Evolutionary conservation across 2,797 vertebrate species (phyloP).

Genomic region (Rhinatrema bivittatum): DNA sequence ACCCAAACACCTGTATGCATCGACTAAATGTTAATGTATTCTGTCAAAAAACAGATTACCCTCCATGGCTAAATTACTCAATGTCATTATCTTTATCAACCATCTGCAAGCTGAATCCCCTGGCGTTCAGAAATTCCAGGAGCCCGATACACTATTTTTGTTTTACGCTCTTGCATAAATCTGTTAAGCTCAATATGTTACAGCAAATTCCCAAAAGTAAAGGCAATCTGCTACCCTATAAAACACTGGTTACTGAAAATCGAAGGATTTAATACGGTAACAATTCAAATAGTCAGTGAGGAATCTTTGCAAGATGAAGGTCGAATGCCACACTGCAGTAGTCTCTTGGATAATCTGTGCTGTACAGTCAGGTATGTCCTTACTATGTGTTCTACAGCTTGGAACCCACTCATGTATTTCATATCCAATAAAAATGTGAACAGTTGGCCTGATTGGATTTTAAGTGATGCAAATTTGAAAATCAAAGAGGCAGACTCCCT

Average conservation of each 20-base stretch:
- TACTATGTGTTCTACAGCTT: slow-evolving; percentile 17
- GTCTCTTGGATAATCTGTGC: slow-evolving; percentile 8
- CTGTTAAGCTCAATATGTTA: slow-evolving; percentile 57
- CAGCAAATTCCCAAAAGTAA: slow-evolving; percentile 56
- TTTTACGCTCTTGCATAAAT: slow-evolving; percentile 61
- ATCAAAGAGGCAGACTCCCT: slow-evolving; percentile 60
- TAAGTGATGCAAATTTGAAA: slow-evolving; percentile 66
- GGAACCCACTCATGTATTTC: slow-evolving; percentile 39
- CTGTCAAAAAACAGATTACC: slow-evolving; percentile 57
- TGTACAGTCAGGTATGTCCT: slow-evolving; percentile 27
- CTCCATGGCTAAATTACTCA: slow-evolving; percentile 53
- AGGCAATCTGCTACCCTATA: slow-evolving; percentile 61
- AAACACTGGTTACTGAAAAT: slow-evolving; percentile 58
- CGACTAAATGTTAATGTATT: slow-evolving; percentile 53
- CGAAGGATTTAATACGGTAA: slow-evolving; percentile 54
- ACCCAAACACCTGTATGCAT: slow-evolving; percentile 40
- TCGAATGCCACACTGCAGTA: slow-evolving; percentile 22
- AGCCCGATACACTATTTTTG: slow-evolving; percentile 54
- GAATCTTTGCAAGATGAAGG: slow-evolving; percentile 32
- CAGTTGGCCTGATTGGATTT: slow-evolving; percentile 67
- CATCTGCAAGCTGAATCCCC: slow-evolving; percentile 58
- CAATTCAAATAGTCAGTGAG: slow-evolving; percentile 41
- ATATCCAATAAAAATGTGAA: slow-evolving; percentile 56
- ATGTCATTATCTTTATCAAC: slow-evolving; percentile 37
- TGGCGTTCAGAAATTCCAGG: slow-evolving; percentile 34